Evolutionary conservation across 1,140 invertebrate species (phyloP), one percentile per base, ranked within the genome.

Genomic region (Platyura marginata): DNA sequence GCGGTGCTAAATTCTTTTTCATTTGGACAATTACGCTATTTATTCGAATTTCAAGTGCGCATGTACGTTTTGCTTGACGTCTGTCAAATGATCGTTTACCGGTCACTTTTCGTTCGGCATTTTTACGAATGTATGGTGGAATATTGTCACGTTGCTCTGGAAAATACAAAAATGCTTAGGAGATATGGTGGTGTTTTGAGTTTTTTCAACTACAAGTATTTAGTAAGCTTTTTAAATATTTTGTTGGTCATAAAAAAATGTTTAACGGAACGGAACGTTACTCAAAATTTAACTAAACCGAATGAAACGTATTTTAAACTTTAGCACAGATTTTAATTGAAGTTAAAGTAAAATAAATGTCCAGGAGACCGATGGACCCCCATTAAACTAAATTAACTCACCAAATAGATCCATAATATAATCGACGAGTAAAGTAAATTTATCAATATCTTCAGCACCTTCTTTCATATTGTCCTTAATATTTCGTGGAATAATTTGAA

Each of bases 1-100:
- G 54, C 3, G 57, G 57, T 34, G 55, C 51, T 1, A 60, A 35
- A 43, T 60, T 60, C n/a, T 47, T 48, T 2, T 48, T 44, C 3
- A 60, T 53, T 25, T 55, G 54, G 25, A 53, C 53, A 52, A 60
- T 56, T 40, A 56, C 57, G 22, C 46, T 49, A 0, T 56, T 54
- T 6, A 60, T 59, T 25, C 57, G 57, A 0, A 50, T 44, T 33
- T 60, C 57, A 2, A 58, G 43, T 21, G 52, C 50, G 21, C 51
- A 56, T 2, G 57, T 57, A 38, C 57, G 51, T 0, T 41, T 36
- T 0, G 57, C 59, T 1, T 54, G 40, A 33, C 56, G 57, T 20
- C 6, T 51, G 49, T 2, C 44, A 23, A 39, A 59, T 53, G 25
- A 6, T 29, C 25, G 53, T 2, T 36, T 29, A 11, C 52, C 49